Percentiles rank a stretch among this genome's conserved stretches.
Conservation (phyloP, 2,888 invertebrate species). For the Ophion ventricosus region DNA sequence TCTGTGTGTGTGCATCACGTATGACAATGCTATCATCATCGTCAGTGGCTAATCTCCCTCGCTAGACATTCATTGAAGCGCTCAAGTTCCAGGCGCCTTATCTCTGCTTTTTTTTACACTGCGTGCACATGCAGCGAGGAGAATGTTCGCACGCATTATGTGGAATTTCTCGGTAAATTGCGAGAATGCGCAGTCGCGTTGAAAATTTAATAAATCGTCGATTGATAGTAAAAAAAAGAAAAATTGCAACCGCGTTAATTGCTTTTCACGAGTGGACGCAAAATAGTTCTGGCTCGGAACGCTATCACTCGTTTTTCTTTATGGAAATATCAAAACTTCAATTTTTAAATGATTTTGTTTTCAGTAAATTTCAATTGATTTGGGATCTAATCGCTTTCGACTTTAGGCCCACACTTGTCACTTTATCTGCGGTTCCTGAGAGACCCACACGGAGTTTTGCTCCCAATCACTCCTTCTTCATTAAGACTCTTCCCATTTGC, state of each 20-base stretch:
- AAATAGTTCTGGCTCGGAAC: background rate
- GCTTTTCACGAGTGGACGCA: background rate
- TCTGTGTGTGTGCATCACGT: background rate
- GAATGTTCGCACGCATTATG: background rate
- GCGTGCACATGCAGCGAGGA: constrained; percentile 12
- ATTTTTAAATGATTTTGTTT: no score
- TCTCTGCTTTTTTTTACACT: constrained; percentile 1
- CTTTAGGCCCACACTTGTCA: background rate
- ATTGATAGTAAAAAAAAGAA: background rate
- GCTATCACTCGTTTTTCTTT: no score
- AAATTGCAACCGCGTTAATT: background rate
- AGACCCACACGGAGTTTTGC: background rate
- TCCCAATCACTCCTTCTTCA: background rate
- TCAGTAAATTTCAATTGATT: background rate
- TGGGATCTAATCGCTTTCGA: background rate
- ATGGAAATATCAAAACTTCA: no score
- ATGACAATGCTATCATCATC: constrained; percentile 27
- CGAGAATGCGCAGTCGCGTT: background rate
- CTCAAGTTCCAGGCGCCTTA: constrained; percentile 8
- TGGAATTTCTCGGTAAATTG: background rate
- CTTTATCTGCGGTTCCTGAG: background rate
- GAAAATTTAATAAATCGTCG: background rate
- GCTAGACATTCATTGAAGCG: constrained; percentile 51
- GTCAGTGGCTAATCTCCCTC: constrained; percentile 45
- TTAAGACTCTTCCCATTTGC: background rate